Evolutionary conservation across 2,113 vertebrate genomes (phyloP).

Genomic region (Sander vitreus): DNA sequence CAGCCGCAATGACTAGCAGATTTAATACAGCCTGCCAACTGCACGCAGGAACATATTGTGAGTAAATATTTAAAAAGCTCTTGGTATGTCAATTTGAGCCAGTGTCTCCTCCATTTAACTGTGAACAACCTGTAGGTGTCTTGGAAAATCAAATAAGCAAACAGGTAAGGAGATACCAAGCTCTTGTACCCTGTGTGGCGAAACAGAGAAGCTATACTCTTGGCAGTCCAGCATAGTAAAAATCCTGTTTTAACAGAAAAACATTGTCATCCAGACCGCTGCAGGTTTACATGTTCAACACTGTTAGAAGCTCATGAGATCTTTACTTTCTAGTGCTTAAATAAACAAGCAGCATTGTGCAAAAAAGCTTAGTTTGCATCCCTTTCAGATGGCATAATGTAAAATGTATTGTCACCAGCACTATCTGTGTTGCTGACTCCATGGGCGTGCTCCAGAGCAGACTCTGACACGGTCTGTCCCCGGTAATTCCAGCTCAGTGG

Average conservation of each 20-base stretch:
- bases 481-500: too few species aligned
- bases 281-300: neutral
- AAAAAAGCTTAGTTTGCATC: neutral
- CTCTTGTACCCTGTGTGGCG: neutral
- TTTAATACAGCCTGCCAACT: constrained; percentile 46
- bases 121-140: constrained; percentile 62
- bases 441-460: neutral
- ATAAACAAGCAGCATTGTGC: neutral
- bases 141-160: constrained; percentile 44
- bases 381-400: neutral
- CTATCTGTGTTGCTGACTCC: neutral
- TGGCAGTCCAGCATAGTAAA: too few species aligned
- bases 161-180: constrained; percentile 19
- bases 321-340: neutral
- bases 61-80: constrained; percentile 69
- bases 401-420: neutral
- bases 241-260: neutral
- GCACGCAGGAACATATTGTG: constrained; percentile 50
- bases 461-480: neutral
- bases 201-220: neutral
- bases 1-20: constrained; percentile 47
- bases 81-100: constrained; percentile 33
- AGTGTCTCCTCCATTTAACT: constrained; percentile 34
- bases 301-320: neutral
- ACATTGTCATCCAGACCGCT: neutral